Conservation (phyloP, 2,113 vertebrate genomes). For the Prunella himalayana region DNA sequence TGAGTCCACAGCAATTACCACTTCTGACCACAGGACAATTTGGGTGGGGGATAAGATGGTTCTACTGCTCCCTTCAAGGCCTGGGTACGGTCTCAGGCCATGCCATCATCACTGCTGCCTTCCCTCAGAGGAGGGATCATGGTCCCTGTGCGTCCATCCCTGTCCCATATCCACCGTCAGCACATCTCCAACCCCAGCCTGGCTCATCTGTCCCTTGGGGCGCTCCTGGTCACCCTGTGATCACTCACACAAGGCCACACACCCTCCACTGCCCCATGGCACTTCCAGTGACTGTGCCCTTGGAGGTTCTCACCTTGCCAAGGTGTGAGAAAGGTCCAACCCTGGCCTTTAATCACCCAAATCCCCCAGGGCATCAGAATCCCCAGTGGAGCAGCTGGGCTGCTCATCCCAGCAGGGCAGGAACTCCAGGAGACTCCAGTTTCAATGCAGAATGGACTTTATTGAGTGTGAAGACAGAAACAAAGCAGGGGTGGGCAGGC, state of each 20-base stretch:
- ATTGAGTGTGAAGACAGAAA: background rate
- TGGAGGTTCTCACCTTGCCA: background rate
- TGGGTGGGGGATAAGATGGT: background rate
- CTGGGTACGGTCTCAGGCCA: fast-evolving
- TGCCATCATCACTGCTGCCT: background rate
- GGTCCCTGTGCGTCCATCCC: background rate
- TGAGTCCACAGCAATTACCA: background rate
- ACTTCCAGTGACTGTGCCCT: fast-evolving
- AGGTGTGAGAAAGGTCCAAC: background rate
- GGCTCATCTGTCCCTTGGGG: background rate
- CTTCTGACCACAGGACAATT: background rate
- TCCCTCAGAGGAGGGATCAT: background rate
- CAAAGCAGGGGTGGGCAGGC: background rate
- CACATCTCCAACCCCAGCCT: fast-evolving
- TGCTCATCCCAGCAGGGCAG: too few relatives aligned
- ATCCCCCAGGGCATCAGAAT: background rate
- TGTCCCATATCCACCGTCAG: background rate
- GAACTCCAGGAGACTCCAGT: background rate
- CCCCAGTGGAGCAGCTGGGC: too few relatives aligned
- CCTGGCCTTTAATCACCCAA: background rate
- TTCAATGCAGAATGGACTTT: background rate
- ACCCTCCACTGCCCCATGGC: background rate
- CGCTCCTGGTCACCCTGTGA: background rate
- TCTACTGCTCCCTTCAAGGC: too few relatives aligned
- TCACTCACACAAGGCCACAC: background rate